Conservation (phyloP, 2,797 vertebrate genomes). For the Karalla daura region DNA sequence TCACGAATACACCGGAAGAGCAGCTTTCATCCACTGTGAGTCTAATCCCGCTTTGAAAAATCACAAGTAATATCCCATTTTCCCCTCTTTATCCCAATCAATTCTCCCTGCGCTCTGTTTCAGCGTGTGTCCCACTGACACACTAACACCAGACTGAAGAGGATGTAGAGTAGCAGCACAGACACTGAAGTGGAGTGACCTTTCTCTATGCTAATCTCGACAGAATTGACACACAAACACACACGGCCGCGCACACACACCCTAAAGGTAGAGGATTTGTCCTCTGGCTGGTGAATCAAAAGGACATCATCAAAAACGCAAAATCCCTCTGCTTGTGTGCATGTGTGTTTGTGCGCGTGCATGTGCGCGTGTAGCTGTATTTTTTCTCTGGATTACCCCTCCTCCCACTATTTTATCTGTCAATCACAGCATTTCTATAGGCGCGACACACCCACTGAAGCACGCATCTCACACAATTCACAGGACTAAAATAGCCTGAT, state of each 20-base stretch:
- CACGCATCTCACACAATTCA: slow-evolving; percentile 21
- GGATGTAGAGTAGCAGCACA: slow-evolving; percentile 50
- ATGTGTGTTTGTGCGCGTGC: neutral
- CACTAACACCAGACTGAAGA: slow-evolving; percentile 69
- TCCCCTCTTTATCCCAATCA: slow-evolving; percentile 47
- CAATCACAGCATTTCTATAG: slow-evolving; percentile 56
- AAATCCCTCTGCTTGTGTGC: slow-evolving; percentile 32
- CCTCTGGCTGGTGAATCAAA: slow-evolving; percentile 49
- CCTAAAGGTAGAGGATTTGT: slow-evolving; percentile 37
- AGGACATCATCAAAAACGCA: slow-evolving; percentile 48
- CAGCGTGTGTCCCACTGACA: slow-evolving; percentile 75
- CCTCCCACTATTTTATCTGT: slow-evolving; percentile 60
- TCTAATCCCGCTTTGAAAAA: neutral
- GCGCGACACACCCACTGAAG: slow-evolving; percentile 71
- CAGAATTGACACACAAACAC: slow-evolving; percentile 16
- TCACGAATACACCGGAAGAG: neutral
- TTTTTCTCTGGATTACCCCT: slow-evolving; percentile 28
- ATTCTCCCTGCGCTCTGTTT: slow-evolving; percentile 24
- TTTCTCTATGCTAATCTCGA: slow-evolving; percentile 69
- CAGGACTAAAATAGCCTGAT: slow-evolving; percentile 15
- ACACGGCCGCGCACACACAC: slow-evolving; percentile 2
- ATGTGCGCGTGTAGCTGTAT: slow-evolving; percentile 10
- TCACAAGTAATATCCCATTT: slow-evolving; percentile 9
- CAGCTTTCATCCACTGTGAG: slow-evolving; percentile 8
- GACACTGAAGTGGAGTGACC: slow-evolving; percentile 68